Evolutionary conservation across 2,797 vertebrate genomes (phyloP).

Genomic region (Hipposideros larvatus): DNA sequence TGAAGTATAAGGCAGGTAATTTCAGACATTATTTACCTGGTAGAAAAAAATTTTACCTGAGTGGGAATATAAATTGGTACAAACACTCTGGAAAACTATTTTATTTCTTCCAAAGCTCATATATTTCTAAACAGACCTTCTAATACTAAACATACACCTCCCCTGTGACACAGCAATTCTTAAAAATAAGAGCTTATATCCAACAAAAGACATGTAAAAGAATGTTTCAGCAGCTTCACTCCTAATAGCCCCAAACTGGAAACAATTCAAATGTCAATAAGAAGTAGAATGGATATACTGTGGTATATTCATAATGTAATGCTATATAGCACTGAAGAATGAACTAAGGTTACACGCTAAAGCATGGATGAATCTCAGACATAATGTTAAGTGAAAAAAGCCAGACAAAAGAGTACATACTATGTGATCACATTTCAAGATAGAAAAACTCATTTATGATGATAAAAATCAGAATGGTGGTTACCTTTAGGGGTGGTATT

Average conservation of each 20-base stretch:
- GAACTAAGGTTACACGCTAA: not conserved
- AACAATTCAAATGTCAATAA: not conserved
- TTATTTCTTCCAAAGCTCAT: not conserved
- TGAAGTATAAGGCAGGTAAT: not conserved
- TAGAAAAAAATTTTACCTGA: not conserved
- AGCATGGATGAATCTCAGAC: not conserved
- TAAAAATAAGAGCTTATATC: not conserved
- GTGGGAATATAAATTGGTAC: not conserved
- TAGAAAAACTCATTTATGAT: not conserved
- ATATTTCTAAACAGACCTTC: not conserved
- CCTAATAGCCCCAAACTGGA: not conserved
- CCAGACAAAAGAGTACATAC: not conserved
- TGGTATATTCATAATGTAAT: not conserved
- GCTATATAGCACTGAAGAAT: not conserved
- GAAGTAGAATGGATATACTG: not conserved
- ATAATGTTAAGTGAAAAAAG: not conserved
- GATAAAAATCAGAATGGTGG: not conserved
- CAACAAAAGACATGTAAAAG: not conserved
- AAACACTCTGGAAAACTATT: not conserved
- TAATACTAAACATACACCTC: not conserved
- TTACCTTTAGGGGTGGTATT: not conserved
- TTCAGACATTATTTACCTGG: not conserved
- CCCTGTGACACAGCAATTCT: not conserved
- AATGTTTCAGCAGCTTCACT: not conserved
- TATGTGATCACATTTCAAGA: not conserved